Conservation (phyloP, 2,888 invertebrate genomes). For the Lycia hirtaria region DNA sequence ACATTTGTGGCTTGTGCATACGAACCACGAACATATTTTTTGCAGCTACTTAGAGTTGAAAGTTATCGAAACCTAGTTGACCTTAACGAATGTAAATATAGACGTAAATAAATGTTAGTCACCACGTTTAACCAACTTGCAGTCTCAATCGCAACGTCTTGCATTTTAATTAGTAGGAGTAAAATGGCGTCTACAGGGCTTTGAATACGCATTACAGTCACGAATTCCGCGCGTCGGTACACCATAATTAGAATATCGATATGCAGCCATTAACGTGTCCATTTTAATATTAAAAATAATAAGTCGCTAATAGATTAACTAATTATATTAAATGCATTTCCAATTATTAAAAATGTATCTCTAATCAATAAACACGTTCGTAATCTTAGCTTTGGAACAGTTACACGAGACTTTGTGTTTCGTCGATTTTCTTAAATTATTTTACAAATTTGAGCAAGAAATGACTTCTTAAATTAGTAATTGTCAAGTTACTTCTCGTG, state of each 20-base stretch:
- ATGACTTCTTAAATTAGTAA: no score
- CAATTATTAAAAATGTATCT: neutral
- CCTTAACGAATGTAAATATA: neutral
- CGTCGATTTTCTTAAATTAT: no score
- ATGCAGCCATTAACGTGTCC: conserved; percentile 10
- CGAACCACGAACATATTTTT: no score
- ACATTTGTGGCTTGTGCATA: neutral
- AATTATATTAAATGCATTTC: neutral
- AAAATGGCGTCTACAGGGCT: conserved; percentile 9
- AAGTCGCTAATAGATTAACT: neutral
- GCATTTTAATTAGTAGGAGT: conserved; percentile 37
- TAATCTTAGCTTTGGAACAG: no score
- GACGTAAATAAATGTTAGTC: conserved; percentile 25
- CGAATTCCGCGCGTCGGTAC: conserved; percentile 7
- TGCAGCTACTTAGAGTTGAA: neutral
- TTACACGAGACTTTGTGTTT: no score
- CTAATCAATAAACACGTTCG: no score
- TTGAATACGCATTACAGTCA: conserved; percentile 17
- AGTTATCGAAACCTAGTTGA: neutral
- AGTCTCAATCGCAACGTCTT: conserved; percentile 7
- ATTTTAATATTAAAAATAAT: neutral
- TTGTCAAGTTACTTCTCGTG: no score
- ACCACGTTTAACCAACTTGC: conserved; percentile 16
- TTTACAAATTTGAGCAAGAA: no score
- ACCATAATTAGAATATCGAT: conserved; percentile 18